Evolutionary conservation across 2,113 vertebrate genomes (phyloP).

Genomic region (Cyanistes caeruleus): DNA sequence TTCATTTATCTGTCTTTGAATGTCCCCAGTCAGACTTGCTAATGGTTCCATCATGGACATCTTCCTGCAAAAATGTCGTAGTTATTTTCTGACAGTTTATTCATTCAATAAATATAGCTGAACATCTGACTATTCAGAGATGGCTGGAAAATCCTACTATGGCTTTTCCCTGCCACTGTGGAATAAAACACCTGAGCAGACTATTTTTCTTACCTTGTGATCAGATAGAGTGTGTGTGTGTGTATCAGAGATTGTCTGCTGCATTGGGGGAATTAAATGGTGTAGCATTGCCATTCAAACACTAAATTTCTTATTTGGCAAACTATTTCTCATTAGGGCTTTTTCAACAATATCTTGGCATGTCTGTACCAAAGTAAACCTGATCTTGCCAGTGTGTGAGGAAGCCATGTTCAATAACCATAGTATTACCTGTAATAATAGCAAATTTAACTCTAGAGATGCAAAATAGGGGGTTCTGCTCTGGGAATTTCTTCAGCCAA

Average conservation of each 20-base stretch:
- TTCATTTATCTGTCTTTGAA: neutral
- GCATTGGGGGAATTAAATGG: neutral
- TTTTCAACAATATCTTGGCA: neutral
- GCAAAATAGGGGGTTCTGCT: neutral
- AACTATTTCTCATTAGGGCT: neutral
- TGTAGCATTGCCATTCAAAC: neutral
- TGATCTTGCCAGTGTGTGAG: neutral
- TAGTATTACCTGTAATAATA: neutral
- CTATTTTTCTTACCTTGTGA: neutral
- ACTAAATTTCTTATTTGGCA: neutral
- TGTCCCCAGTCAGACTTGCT: neutral
- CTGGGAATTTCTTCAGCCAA: neutral
- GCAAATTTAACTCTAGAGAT: neutral
- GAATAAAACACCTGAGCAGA: neutral
- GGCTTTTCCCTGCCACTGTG: neutral
- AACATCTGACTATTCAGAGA: neutral
- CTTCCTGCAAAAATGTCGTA: conserved; percentile 6
- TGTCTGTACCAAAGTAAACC: neutral
- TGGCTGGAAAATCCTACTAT: neutral
- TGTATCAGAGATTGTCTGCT: neutral
- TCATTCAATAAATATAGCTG: neutral
- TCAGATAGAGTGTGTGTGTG: neutral
- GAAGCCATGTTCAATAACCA: neutral
- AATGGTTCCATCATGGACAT: neutral
- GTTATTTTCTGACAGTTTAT: conserved; percentile 10